Evolutionary conservation across 2,888 invertebrate species (phyloP), one percentile per base, ranked within the genome.

Genomic region (Allophyes oxyacanthae): DNA sequence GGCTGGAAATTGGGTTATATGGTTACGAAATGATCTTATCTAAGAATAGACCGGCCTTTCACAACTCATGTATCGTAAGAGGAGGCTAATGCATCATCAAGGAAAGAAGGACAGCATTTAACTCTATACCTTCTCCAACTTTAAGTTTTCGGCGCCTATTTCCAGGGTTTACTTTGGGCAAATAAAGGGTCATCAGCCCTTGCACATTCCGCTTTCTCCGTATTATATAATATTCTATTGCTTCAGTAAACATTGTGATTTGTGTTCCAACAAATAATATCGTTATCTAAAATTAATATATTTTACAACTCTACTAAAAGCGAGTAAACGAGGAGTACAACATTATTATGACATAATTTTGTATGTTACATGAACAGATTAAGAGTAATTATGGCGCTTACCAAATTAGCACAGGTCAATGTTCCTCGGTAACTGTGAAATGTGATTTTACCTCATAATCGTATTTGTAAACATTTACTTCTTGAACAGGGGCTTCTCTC

Each of bases 1-100:
- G 56, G 2, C 32, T 52, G 11, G 43, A 36, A 51, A 43, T 8
- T 51, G 40, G 71, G 71, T 64, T 46, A 66, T 46, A 66, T 40
- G 51, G 40, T 34, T 64, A 32, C 45, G 26, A 26, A 51, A 28
- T 44, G 13, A 37, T 46, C 25, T 25, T 6, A 20, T 1, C 34
- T 43, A 33, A 14, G 41, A 64, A 64, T 55, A 44, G 32, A 14
- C 14, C 9, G 38, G 49, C 26, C 40, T 11, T 3, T 41, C 13
- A 3, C 6, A 9, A 9, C 20, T 44, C 2, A 6, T 46, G 30
- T 20, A 20, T 20, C 14, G 32, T 38, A 44, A 44, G 32, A 44
- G 4, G 4, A 20, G 4, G 20, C 34, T 66, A 50, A 66, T 66
- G 13, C 11, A 25, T 61, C 44, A 60, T 60, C 5, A 40, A 1